A percentile compares a stretch with the other conserved stretches of the same genome.
These are phyloP conservation scores for Isaurus tuberculatus DNA, from an alignment of 92 coral and sea anemone genomes.

Conservation along the genomic window DNA sequence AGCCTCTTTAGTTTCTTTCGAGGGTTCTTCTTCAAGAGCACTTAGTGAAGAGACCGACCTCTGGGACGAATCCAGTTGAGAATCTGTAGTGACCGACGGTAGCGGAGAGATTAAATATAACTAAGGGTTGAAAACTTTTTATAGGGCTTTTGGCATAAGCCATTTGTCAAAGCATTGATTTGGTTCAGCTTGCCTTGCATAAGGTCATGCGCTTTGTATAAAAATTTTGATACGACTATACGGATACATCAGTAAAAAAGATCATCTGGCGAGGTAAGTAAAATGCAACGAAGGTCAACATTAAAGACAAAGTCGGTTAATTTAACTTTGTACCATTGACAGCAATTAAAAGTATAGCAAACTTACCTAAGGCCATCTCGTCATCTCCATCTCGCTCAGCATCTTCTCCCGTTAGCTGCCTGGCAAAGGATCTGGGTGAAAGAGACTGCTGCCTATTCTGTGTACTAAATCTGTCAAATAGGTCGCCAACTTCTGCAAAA, in stretches of 20 bases:
- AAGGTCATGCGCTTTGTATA: no score
- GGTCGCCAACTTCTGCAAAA: constrained; percentile 93
- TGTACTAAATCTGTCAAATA: constrained; percentile 84
- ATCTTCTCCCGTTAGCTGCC: constrained; percentile 95
- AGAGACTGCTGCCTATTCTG: constrained; percentile 67
- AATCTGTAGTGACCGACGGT: constrained; percentile 29
- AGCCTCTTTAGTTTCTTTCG: constrained; percentile 53
- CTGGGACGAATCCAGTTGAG: constrained; percentile 66
- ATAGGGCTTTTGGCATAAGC: no score
- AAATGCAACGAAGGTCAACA: no score
- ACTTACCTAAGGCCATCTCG: constrained; percentile 91
- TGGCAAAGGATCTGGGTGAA: constrained; percentile 80
- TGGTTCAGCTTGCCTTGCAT: neutral
- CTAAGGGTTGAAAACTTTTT: no score
- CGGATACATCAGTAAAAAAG: no score
- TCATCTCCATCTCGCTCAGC: constrained; percentile 79
- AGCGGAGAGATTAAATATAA: no score
- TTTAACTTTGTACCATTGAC: no score
- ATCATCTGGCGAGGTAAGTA: no score
- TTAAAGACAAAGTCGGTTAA: no score
- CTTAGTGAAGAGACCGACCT: constrained; percentile 50
- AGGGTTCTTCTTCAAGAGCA: constrained; percentile 47
- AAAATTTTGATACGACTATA: no score
- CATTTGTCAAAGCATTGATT: no score
- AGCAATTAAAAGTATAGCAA: no score